phyloP scores from a whole-genome alignment of 2,113 vertebrate genomes.

The Pseudopipra pipra region DNA sequence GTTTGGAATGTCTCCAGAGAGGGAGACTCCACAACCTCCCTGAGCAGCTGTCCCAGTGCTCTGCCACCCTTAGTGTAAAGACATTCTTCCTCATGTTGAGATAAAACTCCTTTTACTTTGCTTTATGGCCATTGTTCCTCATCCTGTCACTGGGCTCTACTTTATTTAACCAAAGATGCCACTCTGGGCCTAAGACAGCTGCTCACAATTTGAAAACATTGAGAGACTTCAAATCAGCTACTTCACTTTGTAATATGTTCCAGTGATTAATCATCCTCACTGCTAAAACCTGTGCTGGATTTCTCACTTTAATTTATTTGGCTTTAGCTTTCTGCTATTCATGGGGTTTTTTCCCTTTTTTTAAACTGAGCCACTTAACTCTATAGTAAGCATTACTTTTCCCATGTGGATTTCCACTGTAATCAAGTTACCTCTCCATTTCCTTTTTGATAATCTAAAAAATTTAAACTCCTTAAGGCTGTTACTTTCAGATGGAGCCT shows the following conservation, averaged over 20 bases:
- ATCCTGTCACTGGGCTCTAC: not conserved
- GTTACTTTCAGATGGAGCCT: not conserved
- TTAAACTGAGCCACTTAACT: not conserved
- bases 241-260: not conserved
- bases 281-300: not conserved
- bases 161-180: not conserved
- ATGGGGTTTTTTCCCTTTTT: not conserved
- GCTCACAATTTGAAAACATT: not conserved
- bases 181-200: not conserved
- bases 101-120: not conserved
- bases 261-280: not conserved
- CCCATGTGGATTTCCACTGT: not conserved
- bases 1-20: not conserved
- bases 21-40: no score
- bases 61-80: not conserved
- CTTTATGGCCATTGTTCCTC: not conserved
- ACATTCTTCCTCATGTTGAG: not conserved
- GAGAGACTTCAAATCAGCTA: not conserved
- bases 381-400: not conserved
- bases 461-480: not conserved
- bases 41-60: not conserved
- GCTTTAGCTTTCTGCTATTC: not conserved
- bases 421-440: not conserved
- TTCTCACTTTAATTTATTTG: constrained; percentile 1
- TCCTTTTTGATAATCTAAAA: not conserved